These are phyloP conservation scores for Parazoanthus swiftii DNA, from an alignment of 92 coral and sea anemone species.

Conservation along the genomic window DNA sequence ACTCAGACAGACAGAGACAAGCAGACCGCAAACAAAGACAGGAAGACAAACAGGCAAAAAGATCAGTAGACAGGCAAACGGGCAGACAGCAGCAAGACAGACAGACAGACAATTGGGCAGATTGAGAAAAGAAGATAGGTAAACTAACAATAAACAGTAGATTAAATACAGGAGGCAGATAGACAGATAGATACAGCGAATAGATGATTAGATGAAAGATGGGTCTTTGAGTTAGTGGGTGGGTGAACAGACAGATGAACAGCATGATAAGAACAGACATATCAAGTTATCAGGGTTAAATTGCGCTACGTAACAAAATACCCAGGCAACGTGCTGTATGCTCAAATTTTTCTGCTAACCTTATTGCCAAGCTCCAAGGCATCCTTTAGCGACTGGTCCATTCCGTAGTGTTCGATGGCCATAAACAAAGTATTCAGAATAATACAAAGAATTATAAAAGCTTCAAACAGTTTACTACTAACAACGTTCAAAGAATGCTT, in stretches of 20 bases:
- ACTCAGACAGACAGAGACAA: no score
- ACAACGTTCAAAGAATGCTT: conserved; percentile 47
- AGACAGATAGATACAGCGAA: no score
- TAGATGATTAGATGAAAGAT: not conserved
- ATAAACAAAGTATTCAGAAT: conserved; percentile 83
- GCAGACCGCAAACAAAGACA: no score
- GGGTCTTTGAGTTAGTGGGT: not conserved
- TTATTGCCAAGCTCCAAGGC: conserved; percentile 72
- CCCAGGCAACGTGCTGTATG: not conserved
- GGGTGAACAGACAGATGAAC: not conserved
- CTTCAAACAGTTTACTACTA: conserved; percentile 68
- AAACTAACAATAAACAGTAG: no score
- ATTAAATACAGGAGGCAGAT: no score
- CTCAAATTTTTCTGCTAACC: conserved; percentile 53
- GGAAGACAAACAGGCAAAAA: not conserved
- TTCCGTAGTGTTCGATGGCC: conserved; percentile 84
- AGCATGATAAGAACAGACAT: not conserved
- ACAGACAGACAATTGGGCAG: not conserved
- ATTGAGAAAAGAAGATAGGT: not conserved
- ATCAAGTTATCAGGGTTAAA: not conserved
- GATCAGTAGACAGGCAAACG: not conserved
- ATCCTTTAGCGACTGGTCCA: conserved; percentile 62
- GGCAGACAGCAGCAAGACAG: not conserved
- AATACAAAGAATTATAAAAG: conserved; percentile 75
- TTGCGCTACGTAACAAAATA: not conserved